Conservation (phyloP, 2,888 invertebrate genomes). For the Epinotia demarniana region DNA sequence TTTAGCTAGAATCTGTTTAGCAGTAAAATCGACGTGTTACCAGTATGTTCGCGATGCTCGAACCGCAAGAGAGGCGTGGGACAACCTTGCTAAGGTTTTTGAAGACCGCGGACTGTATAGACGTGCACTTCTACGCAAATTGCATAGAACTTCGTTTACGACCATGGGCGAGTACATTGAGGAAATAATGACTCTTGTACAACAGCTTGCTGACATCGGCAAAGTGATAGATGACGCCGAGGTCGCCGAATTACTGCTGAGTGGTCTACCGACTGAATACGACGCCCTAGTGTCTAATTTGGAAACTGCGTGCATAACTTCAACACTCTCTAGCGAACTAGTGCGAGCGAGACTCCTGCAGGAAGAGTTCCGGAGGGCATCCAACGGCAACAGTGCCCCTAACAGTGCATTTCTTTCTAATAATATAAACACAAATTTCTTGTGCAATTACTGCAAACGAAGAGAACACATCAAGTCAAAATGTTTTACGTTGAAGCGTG, state of each 20-base stretch:
- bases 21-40: neutral
- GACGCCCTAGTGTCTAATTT: neutral
- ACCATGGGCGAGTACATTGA: conserved; percentile 4
- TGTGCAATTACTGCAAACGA: too few species aligned
- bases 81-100: neutral
- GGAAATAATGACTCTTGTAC: neutral
- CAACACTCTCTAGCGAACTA: neutral
- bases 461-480: too few species aligned
- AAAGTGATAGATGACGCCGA: neutral
- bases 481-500: too few species aligned
- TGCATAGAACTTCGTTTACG: neutral
- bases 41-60: neutral
- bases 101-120: conserved; percentile 16
- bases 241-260: conserved; percentile 6
- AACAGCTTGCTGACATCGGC: conserved; percentile 7
- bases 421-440: too few species aligned
- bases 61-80: conserved; percentile 11
- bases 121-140: neutral
- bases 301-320: neutral
- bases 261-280: neutral
- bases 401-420: too few species aligned
- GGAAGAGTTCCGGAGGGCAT: neutral
- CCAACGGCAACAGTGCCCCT: too few species aligned
- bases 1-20: neutral
- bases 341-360: neutral